Evolutionary conservation across 2,888 invertebrate genomes (phyloP), one percentile per base, ranked within the genome.

Genomic region (Mythimna impura): DNA sequence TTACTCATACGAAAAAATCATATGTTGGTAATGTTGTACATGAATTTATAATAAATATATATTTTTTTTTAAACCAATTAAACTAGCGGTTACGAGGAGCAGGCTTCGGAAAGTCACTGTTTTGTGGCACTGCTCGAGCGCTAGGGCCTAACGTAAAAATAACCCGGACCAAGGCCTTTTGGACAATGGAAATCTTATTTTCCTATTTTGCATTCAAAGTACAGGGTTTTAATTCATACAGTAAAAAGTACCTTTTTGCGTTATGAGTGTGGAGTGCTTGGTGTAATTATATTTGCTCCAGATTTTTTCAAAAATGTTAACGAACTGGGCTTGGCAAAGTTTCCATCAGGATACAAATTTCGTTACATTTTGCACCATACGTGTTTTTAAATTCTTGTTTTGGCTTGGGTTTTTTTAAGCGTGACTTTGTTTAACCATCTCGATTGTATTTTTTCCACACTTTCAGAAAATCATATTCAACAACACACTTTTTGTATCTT

Each of bases 291-390:
- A 52, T 58, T 77, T 69, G 34, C 9, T 22, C 34, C 58, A 52
- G 34, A 43, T 77, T 60, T 77, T 76, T 68, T 36, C 0, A 6
- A 55, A 76, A 76, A 65, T n/a, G 3, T 40, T 14, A 47, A 64
- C 9, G 47, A 10, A 58, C 14, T 14, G 9, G 1, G 36, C 1
- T 40, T 2, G 14, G 20, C 43, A 55, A 61, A 55, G 12, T 40
- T 61, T 55, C 10, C n/a, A 22, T 50, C 60, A 3, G 22, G 30
- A 40, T 20, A 30, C 40, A 68, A 78, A 71, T 50, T 30, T 62
- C 55, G 40, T 61, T 71, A 30, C 1, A 50, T 55, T 62, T 61
- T 54, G 61, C 75, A 3, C 5, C 50, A 71, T 55, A 20, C 20
- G 0, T 40, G 17, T 25, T 34, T 75, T 54, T 61, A 22, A 25